A percentile compares a stretch with the other conserved stretches of the same genome.
phyloP scores from a whole-genome alignment of 2,888 invertebrate species.

The Ophonus ardosiacus region DNA sequence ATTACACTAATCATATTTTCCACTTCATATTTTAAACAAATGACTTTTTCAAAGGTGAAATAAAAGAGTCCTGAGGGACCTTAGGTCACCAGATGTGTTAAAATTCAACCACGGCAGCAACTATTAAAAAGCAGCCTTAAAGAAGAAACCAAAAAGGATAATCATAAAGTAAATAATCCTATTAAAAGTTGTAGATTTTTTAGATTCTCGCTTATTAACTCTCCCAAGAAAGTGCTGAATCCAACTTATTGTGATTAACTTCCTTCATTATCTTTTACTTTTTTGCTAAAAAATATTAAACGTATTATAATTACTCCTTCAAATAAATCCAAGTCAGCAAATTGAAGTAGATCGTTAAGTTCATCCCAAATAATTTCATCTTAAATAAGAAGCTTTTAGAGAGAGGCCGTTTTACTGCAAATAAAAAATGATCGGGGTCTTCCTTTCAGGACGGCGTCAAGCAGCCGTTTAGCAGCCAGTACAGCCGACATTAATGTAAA shows the following conservation, averaged over 20 bases:
- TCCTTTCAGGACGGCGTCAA: neutral
- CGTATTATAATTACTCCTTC: neutral
- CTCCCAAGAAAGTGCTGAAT: neutral
- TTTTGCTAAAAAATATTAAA: neutral
- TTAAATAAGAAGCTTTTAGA: neutral
- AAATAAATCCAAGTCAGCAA: neutral
- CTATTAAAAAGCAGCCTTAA: too few species aligned
- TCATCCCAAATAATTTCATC: neutral
- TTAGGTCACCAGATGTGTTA: neutral
- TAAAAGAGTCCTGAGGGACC: too few species aligned
- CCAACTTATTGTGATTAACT: neutral
- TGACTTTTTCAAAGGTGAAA: too few species aligned
- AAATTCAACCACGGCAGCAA: neutral
- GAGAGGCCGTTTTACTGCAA: neutral
- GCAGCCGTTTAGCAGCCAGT: neutral
- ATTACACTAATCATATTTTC: too few species aligned
- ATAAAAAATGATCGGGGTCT: neutral
- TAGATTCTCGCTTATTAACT: neutral
- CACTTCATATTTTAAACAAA: too few species aligned
- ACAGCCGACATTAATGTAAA: conserved; percentile 38
- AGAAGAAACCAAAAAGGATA: neutral
- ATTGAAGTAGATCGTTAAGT: neutral
- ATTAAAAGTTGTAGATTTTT: neutral
- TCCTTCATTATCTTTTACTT: neutral
- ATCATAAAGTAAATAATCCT: neutral